Conservation (phyloP, 2,797 vertebrate species). For the Acanthopagrus latus region DNA sequence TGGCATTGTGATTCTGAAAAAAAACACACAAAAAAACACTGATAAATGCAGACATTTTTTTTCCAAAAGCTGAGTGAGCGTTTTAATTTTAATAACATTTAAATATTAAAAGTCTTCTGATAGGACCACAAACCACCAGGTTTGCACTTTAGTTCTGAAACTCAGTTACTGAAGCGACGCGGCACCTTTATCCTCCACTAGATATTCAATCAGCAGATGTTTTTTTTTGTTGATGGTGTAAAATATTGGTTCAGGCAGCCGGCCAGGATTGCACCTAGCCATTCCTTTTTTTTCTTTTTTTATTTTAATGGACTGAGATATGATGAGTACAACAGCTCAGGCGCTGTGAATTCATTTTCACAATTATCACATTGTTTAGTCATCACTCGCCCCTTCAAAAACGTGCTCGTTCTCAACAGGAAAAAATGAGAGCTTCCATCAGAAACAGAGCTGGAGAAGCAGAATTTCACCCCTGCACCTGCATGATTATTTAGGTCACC, state of each 20-base stretch:
- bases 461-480: not conserved
- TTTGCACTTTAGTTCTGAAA: conserved; percentile 38
- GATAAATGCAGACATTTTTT: conserved; percentile 49
- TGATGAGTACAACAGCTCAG: conserved; percentile 44
- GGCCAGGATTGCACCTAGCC: conserved; percentile 41
- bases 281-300: not conserved
- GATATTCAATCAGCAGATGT: conserved; percentile 48
- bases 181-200: conserved; percentile 31
- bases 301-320: conserved; percentile 41
- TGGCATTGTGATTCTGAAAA: conserved; percentile 36
- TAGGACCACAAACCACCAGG: conserved; percentile 16
- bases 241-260: conserved; percentile 57
- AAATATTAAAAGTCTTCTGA: conserved; percentile 34
- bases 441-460: conserved; percentile 6
- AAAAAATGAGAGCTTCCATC: conserved; percentile 27
- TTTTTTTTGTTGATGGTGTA: conserved; percentile 46
- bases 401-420: conserved; percentile 29
- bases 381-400: conserved; percentile 38
- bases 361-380: conserved; percentile 59
- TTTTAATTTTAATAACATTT: conserved; percentile 57
- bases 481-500: not conserved
- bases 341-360: conserved; percentile 51
- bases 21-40: conserved; percentile 45
- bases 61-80: conserved; percentile 12
- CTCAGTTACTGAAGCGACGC: not conserved